Percentiles rank a stretch among this genome's conserved stretches.
phyloP scores from a whole-genome alignment of 2,113 vertebrate genomes.

The Mormyrus iriodes region DNA sequence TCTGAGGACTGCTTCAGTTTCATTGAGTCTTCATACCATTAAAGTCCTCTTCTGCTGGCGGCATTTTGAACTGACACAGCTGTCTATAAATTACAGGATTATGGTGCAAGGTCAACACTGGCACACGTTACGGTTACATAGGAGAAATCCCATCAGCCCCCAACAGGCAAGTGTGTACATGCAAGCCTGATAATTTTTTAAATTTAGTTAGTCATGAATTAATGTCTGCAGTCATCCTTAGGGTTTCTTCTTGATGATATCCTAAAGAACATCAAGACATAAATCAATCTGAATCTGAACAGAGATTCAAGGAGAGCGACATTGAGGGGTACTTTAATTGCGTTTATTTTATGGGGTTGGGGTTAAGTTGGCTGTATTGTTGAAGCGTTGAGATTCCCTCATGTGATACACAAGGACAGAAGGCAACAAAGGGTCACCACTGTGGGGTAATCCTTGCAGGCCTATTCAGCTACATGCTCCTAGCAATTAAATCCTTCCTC shows the following conservation, averaged over 20 bases:
- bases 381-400: background rate
- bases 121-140: background rate
- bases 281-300: background rate
- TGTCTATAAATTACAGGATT: background rate
- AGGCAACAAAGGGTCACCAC: conserved; percentile 11
- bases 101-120: background rate
- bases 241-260: background rate
- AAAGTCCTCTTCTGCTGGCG: background rate
- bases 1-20: background rate
- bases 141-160: background rate
- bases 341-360: background rate
- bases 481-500: conserved; percentile 23
- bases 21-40: background rate
- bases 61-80: background rate
- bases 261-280: background rate
- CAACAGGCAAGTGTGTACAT: background rate
- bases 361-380: background rate
- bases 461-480: conserved; percentile 18
- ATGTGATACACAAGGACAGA: background rate
- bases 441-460: conserved; percentile 1
- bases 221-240: background rate
- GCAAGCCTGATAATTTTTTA: background rate
- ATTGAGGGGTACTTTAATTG: background rate
- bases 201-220: background rate
- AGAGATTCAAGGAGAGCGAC: background rate